Evolutionary conservation across 2,888 invertebrate genomes (phyloP).

Genomic region (Cantharis flavilabris): DNA sequence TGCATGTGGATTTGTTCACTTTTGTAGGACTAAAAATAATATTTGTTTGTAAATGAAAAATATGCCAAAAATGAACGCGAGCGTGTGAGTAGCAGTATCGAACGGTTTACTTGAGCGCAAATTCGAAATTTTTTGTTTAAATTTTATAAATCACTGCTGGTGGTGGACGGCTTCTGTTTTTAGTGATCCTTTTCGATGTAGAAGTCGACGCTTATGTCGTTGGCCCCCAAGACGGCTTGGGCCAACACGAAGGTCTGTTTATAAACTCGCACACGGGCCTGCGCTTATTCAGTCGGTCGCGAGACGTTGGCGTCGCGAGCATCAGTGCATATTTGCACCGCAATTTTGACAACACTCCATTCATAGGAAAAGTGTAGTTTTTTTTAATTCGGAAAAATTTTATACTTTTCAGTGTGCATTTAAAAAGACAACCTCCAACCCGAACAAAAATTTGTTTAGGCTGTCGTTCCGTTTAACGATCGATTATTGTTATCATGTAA

Average conservation of each 20-base stretch:
- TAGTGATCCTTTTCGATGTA: not conserved
- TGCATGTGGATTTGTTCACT: not conserved
- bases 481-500: not conserved
- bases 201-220: slow-evolving; percentile 8
- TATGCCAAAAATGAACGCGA: not conserved
- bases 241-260: slow-evolving; percentile 18
- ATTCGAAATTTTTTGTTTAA: not conserved
- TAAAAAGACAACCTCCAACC: not conserved
- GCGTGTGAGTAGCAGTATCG: not conserved
- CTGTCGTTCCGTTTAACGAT: not conserved
- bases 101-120: not conserved
- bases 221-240: slow-evolving; percentile 15
- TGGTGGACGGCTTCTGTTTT: not conserved
- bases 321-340: slow-evolving; percentile 15
- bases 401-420: slow-evolving; percentile 34
- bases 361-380: slow-evolving; percentile 35
- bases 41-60: not conserved
- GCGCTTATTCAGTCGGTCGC: slow-evolving; percentile 29
- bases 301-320: slow-evolving; percentile 25
- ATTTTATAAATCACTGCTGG: not conserved
- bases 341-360: slow-evolving; percentile 10
- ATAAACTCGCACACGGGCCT: slow-evolving; percentile 22
- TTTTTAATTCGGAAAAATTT: slow-evolving; percentile 4
- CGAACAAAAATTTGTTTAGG: not conserved
- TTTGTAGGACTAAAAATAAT: not conserved